A percentile compares a stretch with the other conserved stretches of the same genome.
phyloP scores from a whole-genome alignment of 2,113 vertebrate genomes.

The Amphiprion ocellaris region DNA sequence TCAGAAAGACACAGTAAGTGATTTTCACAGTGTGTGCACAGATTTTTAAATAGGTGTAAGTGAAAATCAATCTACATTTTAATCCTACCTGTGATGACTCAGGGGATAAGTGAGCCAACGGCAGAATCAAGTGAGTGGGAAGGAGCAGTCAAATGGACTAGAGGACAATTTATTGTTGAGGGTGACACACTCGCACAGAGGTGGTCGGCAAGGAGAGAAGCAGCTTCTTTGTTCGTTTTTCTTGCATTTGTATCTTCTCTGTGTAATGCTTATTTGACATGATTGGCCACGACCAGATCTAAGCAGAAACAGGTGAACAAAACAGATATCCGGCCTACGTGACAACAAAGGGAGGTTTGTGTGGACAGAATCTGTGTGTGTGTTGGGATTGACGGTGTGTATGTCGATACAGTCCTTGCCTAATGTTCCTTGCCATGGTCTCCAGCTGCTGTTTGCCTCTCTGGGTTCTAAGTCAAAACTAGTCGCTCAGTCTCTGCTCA shows the following conservation, averaged over 20 bases:
- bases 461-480: slow-evolving; percentile 29
- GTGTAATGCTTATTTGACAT: slow-evolving; percentile 67
- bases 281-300: slow-evolving; percentile 47
- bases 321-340: slow-evolving; percentile 43
- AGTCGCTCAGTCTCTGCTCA: slow-evolving; percentile 31
- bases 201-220: slow-evolving; percentile 38
- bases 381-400: background rate
- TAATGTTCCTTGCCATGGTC: slow-evolving; percentile 37
- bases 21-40: slow-evolving; percentile 37
- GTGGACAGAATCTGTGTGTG: slow-evolving; percentile 11
- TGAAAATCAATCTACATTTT: slow-evolving; percentile 53
- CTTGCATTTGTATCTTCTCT: slow-evolving; percentile 62
- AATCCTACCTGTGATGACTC: slow-evolving; percentile 43
- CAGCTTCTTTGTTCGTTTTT: slow-evolving; percentile 45
- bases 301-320: slow-evolving; percentile 77
- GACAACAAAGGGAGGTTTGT: slow-evolving; percentile 28
- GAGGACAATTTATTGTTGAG: slow-evolving; percentile 24
- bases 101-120: slow-evolving; percentile 44
- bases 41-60: slow-evolving; percentile 47
- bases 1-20: slow-evolving; percentile 7
- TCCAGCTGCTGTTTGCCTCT: slow-evolving; percentile 58
- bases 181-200: background rate
- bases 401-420: background rate
- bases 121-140: slow-evolving; percentile 44
- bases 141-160: slow-evolving; percentile 29